Evolutionary conservation across 2,888 invertebrate species (phyloP), one percentile per base, ranked within the genome.

Genomic region (Tachina grossa): DNA sequence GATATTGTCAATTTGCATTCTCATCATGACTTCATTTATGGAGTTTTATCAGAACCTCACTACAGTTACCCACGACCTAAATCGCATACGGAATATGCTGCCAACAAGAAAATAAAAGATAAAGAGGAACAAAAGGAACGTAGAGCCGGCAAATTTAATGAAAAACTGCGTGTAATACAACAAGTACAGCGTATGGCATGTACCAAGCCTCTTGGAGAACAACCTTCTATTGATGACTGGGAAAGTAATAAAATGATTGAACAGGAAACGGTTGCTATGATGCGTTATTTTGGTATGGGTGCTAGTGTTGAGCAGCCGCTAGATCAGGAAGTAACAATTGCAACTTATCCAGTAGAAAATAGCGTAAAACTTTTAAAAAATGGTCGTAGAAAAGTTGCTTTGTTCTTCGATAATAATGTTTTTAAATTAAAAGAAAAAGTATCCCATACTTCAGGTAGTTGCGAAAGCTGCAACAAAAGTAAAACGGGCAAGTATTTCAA

Each of bases 1-100:
- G 92, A 92, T 76, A 88, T 92, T 68, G 88, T 91, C 4, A 87
- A 89, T 4, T 79, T 90, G n/a, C 90, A 92, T 71, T 89, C 91
- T 0, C 84, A 89, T n/a, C 88, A 88, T 51, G 89, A 92, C 82
- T 88, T 90, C 4, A 87, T 91, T 22, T 90, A 88, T 45, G 90
- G 88, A 9, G 51, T 65, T 11, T 74, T 87, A 1, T 68, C 80
- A 10, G 79, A 80, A 51, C 83, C 83, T 0, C 81, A 86, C 14
- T 68, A 43, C 1, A 81, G 63, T 66, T 88, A 87, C 81, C 88
- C 88, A 6, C 87, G 88, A 8, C 88, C 88, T 0, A 74, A 87
- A 68, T 55, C 84, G 1, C 91, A 91, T 65, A 55, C 88, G 41
- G 88, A 88, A 16, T 89, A 88, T 79, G 89, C 89, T 5, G 81